phyloP scores from a whole-genome alignment of 1,140 invertebrate species.

The Marisa cornuarietis region DNA sequence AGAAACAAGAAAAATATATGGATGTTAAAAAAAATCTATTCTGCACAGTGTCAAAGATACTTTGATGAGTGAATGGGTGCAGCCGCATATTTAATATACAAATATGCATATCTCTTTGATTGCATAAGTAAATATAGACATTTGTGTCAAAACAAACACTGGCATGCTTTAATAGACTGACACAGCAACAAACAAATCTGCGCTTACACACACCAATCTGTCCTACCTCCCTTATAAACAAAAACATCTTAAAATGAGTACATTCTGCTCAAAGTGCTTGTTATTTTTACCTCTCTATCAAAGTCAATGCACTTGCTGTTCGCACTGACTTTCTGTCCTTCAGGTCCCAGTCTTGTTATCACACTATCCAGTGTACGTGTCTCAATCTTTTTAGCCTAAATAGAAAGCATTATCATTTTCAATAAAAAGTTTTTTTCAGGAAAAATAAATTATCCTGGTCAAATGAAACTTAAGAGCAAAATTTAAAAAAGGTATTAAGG shows the following conservation, averaged over 20 bases:
- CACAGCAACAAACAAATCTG: neutral
- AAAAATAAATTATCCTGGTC: no score
- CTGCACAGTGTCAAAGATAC: no score
- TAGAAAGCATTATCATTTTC: constrained; percentile 1
- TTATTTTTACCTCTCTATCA: constrained; percentile 70
- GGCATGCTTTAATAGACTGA: neutral
- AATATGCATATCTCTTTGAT: no score
- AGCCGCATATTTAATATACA: no score
- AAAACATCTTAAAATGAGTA: neutral
- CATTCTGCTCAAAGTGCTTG: neutral
- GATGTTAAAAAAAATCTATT: neutral
- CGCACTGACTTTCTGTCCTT: constrained; percentile 66
- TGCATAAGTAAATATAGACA: no score
- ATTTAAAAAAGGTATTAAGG: no score
- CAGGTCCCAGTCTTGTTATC: constrained; percentile 66
- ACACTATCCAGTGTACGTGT: constrained; percentile 79
- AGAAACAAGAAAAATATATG: no score
- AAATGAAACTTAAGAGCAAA: no score
- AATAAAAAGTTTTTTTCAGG: no score
- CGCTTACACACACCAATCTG: neutral
- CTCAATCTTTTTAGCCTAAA: constrained; percentile 62
- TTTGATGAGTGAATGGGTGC: no score
- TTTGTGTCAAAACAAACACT: no score
- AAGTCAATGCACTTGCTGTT: constrained; percentile 79
- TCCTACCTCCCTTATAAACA: no score